Percentiles rank a stretch among this genome's conserved stretches.
These are phyloP conservation scores for Rhea pennata DNA, from an alignment of 2,113 vertebrate genomes.

Conservation along the genomic window DNA sequence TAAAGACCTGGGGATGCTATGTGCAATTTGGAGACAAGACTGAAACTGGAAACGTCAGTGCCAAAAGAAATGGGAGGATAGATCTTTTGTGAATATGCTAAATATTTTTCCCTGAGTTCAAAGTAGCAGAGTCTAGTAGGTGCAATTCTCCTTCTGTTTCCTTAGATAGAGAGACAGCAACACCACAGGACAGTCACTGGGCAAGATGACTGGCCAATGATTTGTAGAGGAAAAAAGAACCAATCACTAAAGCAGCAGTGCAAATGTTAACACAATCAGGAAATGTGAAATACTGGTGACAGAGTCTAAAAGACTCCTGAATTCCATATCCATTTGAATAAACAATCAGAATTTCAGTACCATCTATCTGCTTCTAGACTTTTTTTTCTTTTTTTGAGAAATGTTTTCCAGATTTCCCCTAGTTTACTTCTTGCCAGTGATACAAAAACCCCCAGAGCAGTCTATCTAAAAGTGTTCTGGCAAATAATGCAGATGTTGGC, in stretches of 20 bases:
- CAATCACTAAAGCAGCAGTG: accelerated
- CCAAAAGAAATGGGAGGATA: background rate
- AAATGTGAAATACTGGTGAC: background rate
- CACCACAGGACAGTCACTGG: background rate
- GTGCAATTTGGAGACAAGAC: background rate
- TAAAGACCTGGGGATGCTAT: background rate
- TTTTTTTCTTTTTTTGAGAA: background rate
- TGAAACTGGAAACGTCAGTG: background rate
- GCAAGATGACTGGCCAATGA: background rate
- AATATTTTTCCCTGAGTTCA: background rate
- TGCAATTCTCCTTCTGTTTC: background rate
- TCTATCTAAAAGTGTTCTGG: slow-evolving; percentile 53
- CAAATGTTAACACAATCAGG: background rate
- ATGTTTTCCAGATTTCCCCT: slow-evolving; percentile 59
- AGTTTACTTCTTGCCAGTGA: slow-evolving; percentile 36
- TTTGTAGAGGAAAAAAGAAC: background rate
- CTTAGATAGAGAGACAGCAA: background rate
- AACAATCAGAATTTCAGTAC: background rate
- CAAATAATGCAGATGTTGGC: slow-evolving; percentile 44
- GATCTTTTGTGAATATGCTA: background rate
- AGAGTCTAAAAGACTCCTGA: background rate
- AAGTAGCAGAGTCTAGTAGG: background rate
- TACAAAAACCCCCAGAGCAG: slow-evolving; percentile 32
- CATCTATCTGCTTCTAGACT: background rate
- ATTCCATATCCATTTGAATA: background rate